Conservation (phyloP, 2,797 vertebrate genomes). For the Pangasius krempfi region DNA sequence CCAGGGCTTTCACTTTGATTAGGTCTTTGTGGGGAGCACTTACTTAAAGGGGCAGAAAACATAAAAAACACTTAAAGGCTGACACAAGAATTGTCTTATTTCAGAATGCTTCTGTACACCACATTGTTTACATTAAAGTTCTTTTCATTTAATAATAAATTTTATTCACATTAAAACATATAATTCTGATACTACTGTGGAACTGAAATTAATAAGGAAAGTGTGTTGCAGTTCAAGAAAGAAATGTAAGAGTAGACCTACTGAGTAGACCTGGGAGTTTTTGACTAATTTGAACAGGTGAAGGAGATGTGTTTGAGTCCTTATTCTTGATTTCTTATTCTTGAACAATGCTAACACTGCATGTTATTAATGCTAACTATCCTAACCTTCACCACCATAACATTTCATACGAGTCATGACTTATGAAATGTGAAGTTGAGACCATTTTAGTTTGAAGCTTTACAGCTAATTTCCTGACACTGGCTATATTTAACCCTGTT, state of each 20-base stretch:
- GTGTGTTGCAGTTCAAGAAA: not conserved
- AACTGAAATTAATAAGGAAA: not conserved
- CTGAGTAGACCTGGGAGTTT: not conserved
- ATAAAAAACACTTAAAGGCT: not conserved
- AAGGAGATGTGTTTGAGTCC: not conserved
- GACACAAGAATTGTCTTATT: not conserved
- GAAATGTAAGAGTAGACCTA: not conserved
- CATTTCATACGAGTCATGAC: not conserved
- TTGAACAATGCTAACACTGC: not conserved
- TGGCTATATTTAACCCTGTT: not conserved
- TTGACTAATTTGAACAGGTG: not conserved
- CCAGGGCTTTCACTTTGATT: conserved; percentile 13
- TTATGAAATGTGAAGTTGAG: not conserved
- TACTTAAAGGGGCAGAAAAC: not conserved
- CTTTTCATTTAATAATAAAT: not conserved
- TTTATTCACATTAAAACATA: not conserved
- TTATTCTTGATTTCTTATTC: not conserved
- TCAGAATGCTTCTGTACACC: not conserved
- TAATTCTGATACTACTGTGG: not conserved
- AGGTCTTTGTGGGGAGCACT: conserved; percentile 3
- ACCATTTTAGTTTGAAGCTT: not conserved
- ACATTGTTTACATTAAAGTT: not conserved
- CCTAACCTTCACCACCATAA: not conserved
- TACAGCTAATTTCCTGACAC: not conserved
- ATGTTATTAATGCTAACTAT: not conserved